These are phyloP conservation scores for Semicossyphus pulcher DNA, from an alignment of 2,113 vertebrate species.

Conservation along the genomic window DNA sequence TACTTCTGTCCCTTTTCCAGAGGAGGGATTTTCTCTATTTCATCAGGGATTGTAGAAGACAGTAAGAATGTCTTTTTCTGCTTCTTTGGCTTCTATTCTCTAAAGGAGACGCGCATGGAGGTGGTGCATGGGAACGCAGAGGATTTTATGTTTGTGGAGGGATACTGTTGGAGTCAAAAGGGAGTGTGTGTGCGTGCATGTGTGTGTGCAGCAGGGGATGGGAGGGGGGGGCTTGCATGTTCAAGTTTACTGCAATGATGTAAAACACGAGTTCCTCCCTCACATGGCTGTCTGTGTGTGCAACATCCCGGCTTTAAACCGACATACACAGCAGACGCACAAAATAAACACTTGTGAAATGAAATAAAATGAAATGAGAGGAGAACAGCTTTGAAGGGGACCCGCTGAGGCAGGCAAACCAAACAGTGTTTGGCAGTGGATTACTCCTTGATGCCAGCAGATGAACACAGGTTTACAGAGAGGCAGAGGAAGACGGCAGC, in stretches of 20 bases:
- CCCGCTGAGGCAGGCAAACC: conserved; percentile 20
- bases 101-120: conserved; percentile 38
- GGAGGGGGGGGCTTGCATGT: conserved; percentile 53
- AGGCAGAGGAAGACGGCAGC: background rate
- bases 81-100: background rate
- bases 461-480: conserved; percentile 21
- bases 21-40: conserved; percentile 77
- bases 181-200: conserved; percentile 15
- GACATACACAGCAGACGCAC: conserved; percentile 11
- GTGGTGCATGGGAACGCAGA: conserved; percentile 32
- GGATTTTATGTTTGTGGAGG: conserved; percentile 41
- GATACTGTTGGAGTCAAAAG: conserved; percentile 28
- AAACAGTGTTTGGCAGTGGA: conserved; percentile 17
- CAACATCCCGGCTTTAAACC: background rate
- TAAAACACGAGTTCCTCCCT: conserved; percentile 36
- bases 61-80: conserved; percentile 79
- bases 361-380: conserved; percentile 11
- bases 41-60: conserved; percentile 75
- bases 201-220: conserved; percentile 44
- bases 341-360: conserved; percentile 1
- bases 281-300: conserved; percentile 13
- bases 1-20: conserved; percentile 64
- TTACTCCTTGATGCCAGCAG: conserved; percentile 42
- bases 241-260: conserved; percentile 75
- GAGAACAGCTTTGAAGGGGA: conserved; percentile 8